Conservation (phyloP, 2,113 vertebrate species). For the Rafetus swinhoei region DNA sequence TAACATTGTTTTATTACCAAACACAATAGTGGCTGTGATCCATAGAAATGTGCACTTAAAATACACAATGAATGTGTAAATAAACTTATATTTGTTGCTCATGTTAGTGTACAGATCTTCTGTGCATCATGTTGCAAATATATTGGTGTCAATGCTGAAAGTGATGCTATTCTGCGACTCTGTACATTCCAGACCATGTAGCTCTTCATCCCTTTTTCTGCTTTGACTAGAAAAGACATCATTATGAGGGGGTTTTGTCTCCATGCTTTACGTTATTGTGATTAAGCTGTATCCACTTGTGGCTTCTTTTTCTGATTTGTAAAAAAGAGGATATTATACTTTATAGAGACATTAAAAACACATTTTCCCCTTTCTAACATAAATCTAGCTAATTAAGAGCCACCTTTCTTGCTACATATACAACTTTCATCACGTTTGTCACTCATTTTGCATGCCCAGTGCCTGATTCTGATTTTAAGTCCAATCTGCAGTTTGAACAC, state of each 20-base stretch:
- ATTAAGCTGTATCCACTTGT: conserved; percentile 41
- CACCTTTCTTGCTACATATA: background rate
- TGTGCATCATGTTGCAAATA: background rate
- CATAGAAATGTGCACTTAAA: conserved; percentile 32
- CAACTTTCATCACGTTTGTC: background rate
- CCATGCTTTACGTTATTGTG: conserved; percentile 35
- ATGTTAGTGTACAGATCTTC: background rate
- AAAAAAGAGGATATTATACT: conserved; percentile 17
- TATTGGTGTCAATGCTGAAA: background rate
- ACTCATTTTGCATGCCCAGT: background rate
- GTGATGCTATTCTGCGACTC: conserved; percentile 53
- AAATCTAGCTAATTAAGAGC: conserved; percentile 58
- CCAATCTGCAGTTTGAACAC: background rate
- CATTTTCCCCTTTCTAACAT: conserved; percentile 50
- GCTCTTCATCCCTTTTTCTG: conserved; percentile 48
- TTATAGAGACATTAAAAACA: conserved; percentile 21
- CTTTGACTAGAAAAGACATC: conserved; percentile 34
- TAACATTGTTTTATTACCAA: conserved; percentile 53
- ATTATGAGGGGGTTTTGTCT: background rate
- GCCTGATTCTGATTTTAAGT: background rate
- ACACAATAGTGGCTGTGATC: conserved; percentile 12
- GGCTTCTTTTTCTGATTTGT: conserved; percentile 38
- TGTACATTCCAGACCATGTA: conserved; percentile 46
- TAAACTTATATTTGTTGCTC: conserved; percentile 56
- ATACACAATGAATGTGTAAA: conserved; percentile 47